Conservation (phyloP, 2,888 invertebrate species). For the Buathra laborator region DNA sequence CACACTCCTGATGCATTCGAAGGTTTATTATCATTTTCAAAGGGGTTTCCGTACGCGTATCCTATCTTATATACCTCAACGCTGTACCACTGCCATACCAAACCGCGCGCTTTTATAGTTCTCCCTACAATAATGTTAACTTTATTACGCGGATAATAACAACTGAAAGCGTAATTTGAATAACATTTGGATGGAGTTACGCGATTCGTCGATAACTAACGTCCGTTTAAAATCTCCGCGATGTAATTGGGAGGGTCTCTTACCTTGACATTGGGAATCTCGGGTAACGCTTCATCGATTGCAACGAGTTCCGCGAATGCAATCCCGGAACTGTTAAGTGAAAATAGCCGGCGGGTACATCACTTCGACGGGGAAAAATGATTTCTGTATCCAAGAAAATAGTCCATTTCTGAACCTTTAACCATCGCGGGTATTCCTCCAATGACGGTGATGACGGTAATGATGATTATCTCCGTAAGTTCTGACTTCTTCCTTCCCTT, state of each 20-base stretch:
- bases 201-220: no score
- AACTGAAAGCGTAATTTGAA: no score
- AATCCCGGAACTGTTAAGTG: constrained; percentile 26
- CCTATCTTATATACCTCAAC: constrained; percentile 42
- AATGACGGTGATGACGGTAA: constrained; percentile 43
- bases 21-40: constrained; percentile 67
- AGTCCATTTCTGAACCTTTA: not conserved
- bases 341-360: not conserved
- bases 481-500: not conserved
- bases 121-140: no score
- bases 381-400: constrained; percentile 39
- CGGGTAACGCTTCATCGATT: constrained; percentile 28
- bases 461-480: constrained; percentile 52
- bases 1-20: constrained; percentile 51
- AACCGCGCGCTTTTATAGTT: constrained; percentile 26
- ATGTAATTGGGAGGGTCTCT: not conserved
- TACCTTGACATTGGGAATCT: constrained; percentile 19
- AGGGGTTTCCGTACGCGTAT: constrained; percentile 51
- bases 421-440: constrained; percentile 6
- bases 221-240: not conserved
- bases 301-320: constrained; percentile 31
- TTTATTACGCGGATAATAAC: no score
- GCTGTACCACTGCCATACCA: constrained; percentile 6
- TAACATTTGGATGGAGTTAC: no score
- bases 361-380: constrained; percentile 18